phyloP scores from a whole-genome alignment of 2,888 invertebrate genomes.

The Cryptocephalus moraei region DNA sequence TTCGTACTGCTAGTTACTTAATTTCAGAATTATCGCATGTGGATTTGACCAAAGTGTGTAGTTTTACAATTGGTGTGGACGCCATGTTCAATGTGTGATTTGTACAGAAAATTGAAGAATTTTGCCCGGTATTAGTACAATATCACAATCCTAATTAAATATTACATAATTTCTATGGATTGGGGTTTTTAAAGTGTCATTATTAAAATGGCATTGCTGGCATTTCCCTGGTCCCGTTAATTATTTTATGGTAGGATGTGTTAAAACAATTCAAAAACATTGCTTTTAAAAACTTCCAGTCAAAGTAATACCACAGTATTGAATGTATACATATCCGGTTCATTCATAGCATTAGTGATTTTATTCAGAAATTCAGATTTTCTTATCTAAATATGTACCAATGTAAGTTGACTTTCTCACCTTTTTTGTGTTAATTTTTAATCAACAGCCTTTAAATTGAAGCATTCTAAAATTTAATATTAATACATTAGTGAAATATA shows the following conservation, averaged over 20 bases:
- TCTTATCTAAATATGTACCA: neutral
- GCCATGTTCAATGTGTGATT: constrained; percentile 34
- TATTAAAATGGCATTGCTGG: constrained; percentile 20
- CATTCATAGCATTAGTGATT: neutral
- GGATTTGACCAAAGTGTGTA: constrained; percentile 32
- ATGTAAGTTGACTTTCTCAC: no score
- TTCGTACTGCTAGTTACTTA: constrained; percentile 33
- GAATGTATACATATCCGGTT: neutral
- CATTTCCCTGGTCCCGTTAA: no score
- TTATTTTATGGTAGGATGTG: no score
- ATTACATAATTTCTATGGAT: constrained; percentile 24
- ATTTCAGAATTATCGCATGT: constrained; percentile 33
- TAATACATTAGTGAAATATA: no score
- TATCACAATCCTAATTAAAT: constrained; percentile 6
- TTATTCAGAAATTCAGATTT: constrained; percentile 1
- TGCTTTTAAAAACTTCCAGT: no score
- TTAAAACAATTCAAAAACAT: no score
- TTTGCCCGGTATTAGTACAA: constrained; percentile 14
- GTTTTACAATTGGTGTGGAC: constrained; percentile 34
- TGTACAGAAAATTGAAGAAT: constrained; percentile 27
- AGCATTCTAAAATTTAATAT: no score
- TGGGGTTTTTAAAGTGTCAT: constrained; percentile 24
- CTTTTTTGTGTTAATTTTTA: no score
- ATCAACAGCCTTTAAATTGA: no score
- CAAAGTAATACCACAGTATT: no score